phyloP scores from a whole-genome alignment of 2,113 vertebrate genomes.

The Ammodramus savannarum region DNA sequence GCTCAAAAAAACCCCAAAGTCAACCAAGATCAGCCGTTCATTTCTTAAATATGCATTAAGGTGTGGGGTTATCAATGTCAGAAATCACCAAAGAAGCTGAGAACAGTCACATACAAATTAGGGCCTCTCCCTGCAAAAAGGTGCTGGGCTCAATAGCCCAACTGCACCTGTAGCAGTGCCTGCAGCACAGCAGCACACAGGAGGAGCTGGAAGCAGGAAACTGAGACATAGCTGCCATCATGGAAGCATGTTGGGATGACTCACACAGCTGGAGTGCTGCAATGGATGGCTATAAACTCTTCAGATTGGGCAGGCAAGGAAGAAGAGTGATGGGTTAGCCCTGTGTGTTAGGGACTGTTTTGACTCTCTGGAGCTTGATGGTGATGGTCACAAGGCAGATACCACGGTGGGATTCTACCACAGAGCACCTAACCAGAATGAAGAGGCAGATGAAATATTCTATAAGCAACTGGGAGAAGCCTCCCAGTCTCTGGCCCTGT shows the following conservation, averaged over 20 bases:
- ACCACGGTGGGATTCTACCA: fast-evolving
- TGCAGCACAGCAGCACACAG: background rate
- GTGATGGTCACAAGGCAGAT: background rate
- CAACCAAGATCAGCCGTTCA: background rate
- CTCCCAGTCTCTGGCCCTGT: background rate
- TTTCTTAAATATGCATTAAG: background rate
- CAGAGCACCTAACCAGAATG: background rate
- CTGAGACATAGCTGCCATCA: background rate
- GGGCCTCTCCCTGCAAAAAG: background rate
- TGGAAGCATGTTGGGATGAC: background rate
- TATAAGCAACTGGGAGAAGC: background rate
- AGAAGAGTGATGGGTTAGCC: background rate
- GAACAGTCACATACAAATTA: background rate
- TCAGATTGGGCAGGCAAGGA: background rate
- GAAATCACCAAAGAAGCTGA: background rate
- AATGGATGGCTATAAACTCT: background rate
- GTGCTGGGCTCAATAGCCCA: background rate
- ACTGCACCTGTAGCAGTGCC: background rate
- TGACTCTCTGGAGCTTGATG: background rate
- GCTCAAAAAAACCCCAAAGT: background rate
- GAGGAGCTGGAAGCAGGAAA: background rate
- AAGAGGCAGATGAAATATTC: background rate
- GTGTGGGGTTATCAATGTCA: background rate
- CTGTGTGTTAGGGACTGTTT: background rate
- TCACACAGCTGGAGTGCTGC: background rate